Base-by-base conservation (phyloP, 2,888 invertebrate genomes). In the Diplazon laetatorius region DNA sequence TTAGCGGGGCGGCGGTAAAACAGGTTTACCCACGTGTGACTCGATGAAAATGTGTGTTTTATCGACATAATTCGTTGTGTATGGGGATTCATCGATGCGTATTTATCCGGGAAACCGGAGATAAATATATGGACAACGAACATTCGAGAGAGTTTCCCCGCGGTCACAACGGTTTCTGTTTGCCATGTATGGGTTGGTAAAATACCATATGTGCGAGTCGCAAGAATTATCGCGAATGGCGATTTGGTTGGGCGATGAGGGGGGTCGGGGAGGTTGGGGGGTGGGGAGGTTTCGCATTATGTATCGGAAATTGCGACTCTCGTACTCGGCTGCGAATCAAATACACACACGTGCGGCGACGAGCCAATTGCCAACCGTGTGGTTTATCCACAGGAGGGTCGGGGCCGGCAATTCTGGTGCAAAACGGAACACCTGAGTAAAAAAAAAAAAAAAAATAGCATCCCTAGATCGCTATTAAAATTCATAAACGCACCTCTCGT, bases 181-280 rank as follows among this genome's bases (percentile, higher is more conserved):
- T 30, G 50, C 16, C 37, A 18, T 46, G 60, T 12, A 42, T 50
- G 25, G 30, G 20, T 60, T 2, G 42, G 68, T 30, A 68, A 68
- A 68, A 62, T 74, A 62, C 46, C 55, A 63, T 57, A 35, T 30
- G n/a, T n/a, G 35, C 50, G 68, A 59, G 68, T 76, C 59, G 78
- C 42, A 42, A 57, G 76, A 65, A 65, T 76, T 65, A 76, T 76
- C 70, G 76, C 42, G 63, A 39, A 62, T 70, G 39, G n/a, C n/a
- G n/a, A n/a, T n/a, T n/a, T n/a, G n/a, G n/a, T n/a, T n/a, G n/a
- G n/a, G n/a, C n/a, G n/a, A n/a, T n/a, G n/a, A n/a, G n/a, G n/a
- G n/a, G n/a, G n/a, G n/a, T n/a, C n/a, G n/a, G n/a, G n/a, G n/a
- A n/a, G n/a, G n/a, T 42, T 48, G 18, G 63, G 25, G 25, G 18